Base-by-base conservation (phyloP, 2,797 vertebrate species). In the Bothrops alternatus region DNA sequence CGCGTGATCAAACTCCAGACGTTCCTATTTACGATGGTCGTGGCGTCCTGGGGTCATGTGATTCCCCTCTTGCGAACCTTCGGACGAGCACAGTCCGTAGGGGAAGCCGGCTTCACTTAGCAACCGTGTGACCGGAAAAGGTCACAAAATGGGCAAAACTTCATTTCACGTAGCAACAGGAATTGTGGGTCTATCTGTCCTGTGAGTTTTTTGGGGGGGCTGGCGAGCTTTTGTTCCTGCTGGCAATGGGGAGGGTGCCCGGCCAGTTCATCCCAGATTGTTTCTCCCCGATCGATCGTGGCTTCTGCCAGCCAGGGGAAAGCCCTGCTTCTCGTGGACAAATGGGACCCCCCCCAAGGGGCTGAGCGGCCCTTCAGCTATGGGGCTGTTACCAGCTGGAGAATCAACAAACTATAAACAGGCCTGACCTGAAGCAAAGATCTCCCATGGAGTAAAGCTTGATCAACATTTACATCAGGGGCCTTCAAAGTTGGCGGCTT, bases 261-360 rank as follows among this genome's bases (percentile, higher is more conserved):
- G 1, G 0, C 12, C 53, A 3, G 13, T 1, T 55, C n/a, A n/a
- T 20, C 69, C 32, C 1, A 37, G 37, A 11, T 10, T 8, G 32
- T 20, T 23, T 18, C 16, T 42, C 4, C 69, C 18, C 0, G 16
- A 1, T 20, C 0, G 16, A 1, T 20, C 18, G 0, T 42, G 32
- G 32, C 18, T 20, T 7, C 2, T 1, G 69, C 63, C 20, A 12
- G 18, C 89, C 7, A 0, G 47, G 3, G 26, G 11, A 28, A 65
- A 25, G 60, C 42, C 11, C 6, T 11, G 12, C 1, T 37, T 58
- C n/a, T 57, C 55, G 4, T 4, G 87, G 16, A 1, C 20, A 61
- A 16, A 25, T 23, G 5, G 0, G 4, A 3, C 42, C 2, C 42
- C 42, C 26, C n/a, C 20, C 6, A 4, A 23, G 26, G 26, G 3